Percentiles rank a stretch among this genome's conserved stretches.
phyloP scores from a whole-genome alignment of 2,888 invertebrate species.

The Salticus scenicus region DNA sequence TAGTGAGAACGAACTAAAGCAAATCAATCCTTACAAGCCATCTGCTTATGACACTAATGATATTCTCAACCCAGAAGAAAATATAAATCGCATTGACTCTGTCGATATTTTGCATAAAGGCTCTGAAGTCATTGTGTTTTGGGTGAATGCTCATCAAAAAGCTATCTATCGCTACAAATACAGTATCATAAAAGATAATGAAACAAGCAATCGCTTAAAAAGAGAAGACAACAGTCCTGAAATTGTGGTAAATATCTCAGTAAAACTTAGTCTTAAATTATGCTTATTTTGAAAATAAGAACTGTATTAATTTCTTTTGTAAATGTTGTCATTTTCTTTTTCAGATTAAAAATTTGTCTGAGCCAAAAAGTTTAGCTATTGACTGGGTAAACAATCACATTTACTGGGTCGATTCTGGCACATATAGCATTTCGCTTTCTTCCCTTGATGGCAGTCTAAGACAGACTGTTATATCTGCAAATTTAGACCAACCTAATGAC shows the following conservation, averaged over 20 bases:
- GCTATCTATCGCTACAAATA: conserved; percentile 67
- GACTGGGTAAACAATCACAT: conserved; percentile 83
- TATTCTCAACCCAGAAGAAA: conserved; percentile 36
- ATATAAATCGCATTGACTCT: conserved; percentile 77
- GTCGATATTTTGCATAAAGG: conserved; percentile 78
- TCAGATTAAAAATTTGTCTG: conserved; percentile 78
- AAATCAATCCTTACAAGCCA: conserved; percentile 81
- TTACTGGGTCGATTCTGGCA: conserved; percentile 81
- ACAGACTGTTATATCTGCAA: conserved; percentile 78
- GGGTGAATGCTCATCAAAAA: conserved; percentile 71
- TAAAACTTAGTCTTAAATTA: neutral
- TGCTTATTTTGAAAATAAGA: neutral
- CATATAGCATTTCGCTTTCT: conserved; percentile 78
- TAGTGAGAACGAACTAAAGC: conserved; percentile 71
- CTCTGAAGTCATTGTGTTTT: conserved; percentile 69
- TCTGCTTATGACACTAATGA: conserved; percentile 70
- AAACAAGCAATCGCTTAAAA: conserved; percentile 36
- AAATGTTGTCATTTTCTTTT: neutral
- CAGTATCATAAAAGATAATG: conserved; percentile 12
- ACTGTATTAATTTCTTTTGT: too few relatives aligned
- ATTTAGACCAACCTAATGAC: conserved; percentile 82
- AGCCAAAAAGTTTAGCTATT: conserved; percentile 85
- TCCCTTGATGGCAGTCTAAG: conserved; percentile 80
- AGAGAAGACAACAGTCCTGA: conserved; percentile 41
- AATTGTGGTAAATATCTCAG: conserved; percentile 31